Evolutionary conservation across 2,888 invertebrate genomes (phyloP).

Genomic region (Horisme vitalbata): DNA sequence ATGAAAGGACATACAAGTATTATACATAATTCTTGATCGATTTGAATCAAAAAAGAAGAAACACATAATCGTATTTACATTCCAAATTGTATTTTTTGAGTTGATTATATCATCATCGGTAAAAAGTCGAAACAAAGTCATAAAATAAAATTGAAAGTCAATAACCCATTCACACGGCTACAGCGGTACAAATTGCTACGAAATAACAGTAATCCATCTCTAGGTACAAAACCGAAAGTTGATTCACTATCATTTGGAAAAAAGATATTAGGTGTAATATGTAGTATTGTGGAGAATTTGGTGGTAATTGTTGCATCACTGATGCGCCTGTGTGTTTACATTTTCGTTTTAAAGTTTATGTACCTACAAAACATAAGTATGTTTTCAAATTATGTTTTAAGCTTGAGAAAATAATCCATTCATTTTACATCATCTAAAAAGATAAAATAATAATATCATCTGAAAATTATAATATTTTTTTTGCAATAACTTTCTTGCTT

Average conservation of each 20-base stretch:
- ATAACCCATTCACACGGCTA: slow-evolving; percentile 37
- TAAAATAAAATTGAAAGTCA: slow-evolving; percentile 47
- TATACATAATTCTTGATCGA: no score
- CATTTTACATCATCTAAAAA: no score
- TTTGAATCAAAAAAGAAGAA: no score
- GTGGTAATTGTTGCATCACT: slow-evolving; percentile 31
- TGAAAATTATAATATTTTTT: no score
- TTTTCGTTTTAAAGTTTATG: slow-evolving; percentile 1
- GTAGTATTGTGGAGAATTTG: not conserved
- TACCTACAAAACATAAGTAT: no score
- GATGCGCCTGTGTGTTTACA: not conserved
- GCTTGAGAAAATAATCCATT: no score
- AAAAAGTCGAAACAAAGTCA: slow-evolving; percentile 1
- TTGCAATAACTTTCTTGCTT: no score
- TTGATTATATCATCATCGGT: no score
- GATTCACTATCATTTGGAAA: slow-evolving; percentile 41
- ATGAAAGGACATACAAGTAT: no score
- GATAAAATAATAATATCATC: no score
- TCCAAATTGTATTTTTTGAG: no score
- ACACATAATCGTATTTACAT: not conserved
- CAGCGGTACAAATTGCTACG: slow-evolving; percentile 33
- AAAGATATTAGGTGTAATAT: slow-evolving; percentile 36
- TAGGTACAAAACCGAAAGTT: slow-evolving; percentile 54
- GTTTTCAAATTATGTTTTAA: no score
- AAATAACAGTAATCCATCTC: slow-evolving; percentile 42